Evolutionary conservation across 1,140 invertebrate species (phyloP).

Genomic region (Procambarus virginalis): DNA sequence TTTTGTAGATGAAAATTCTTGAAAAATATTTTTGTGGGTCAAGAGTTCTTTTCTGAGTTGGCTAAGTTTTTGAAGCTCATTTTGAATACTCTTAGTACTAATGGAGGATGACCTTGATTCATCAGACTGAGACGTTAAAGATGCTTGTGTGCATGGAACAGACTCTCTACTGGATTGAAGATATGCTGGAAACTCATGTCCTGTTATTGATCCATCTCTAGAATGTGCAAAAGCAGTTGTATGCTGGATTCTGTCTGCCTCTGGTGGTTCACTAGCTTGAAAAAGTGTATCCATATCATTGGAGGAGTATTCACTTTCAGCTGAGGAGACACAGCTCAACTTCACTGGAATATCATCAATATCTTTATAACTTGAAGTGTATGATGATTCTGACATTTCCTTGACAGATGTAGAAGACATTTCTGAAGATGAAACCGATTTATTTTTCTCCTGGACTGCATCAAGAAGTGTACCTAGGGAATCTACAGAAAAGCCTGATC

Average conservation of each 20-base stretch:
- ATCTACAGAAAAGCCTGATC: slow-evolving; percentile 25
- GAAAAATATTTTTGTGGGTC: neutral
- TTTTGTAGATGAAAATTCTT: neutral
- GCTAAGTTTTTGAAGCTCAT: neutral
- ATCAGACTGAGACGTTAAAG: neutral
- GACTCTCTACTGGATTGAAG: neutral
- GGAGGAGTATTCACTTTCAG: neutral
- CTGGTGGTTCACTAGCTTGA: neutral
- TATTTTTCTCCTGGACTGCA: neutral
- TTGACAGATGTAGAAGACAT: neutral
- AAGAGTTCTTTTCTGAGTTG: neutral
- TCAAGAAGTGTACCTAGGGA: slow-evolving; percentile 27
- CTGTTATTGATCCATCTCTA: neutral
- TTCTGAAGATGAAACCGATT: neutral
- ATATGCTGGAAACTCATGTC: neutral
- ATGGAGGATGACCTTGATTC: neutral
- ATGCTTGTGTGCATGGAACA: neutral
- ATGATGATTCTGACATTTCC: neutral
- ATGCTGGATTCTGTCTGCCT: neutral
- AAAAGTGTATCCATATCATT: neutral
- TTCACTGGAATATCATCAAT: slow-evolving; percentile 50
- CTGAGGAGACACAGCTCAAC: neutral
- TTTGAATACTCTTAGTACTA: neutral
- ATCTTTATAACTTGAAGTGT: slow-evolving; percentile 10
- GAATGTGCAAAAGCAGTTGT: neutral